Evolutionary conservation across 2,113 vertebrate species (phyloP).

Genomic region (Leucosticte australis): DNA sequence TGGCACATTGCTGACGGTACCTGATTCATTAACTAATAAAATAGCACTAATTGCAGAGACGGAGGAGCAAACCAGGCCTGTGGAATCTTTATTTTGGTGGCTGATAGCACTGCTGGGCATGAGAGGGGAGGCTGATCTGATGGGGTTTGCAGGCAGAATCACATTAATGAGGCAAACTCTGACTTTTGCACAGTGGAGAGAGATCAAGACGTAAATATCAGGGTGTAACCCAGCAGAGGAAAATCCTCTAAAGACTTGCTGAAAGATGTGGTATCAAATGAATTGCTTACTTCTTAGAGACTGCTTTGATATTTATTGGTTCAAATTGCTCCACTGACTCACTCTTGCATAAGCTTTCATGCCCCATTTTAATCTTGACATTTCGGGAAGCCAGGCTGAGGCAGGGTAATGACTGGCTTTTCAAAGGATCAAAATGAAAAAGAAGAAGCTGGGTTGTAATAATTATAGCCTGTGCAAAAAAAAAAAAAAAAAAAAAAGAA

Average conservation of each 20-base stretch:
- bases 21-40: constrained; percentile 77
- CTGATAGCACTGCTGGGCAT: neutral
- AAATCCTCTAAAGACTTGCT: constrained; percentile 74
- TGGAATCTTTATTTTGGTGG: constrained; percentile 30
- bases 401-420: constrained; percentile 72
- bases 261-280: constrained; percentile 81
- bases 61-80: neutral
- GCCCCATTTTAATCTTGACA: constrained; percentile 74
- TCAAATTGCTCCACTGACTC: constrained; percentile 80
- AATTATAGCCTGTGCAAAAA: constrained; percentile 61
- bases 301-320: constrained; percentile 83
- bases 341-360: constrained; percentile 73
- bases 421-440: constrained; percentile 74
- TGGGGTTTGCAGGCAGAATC: constrained; percentile 39
- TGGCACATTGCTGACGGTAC: constrained; percentile 62
- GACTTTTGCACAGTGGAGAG: constrained; percentile 37
- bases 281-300: constrained; percentile 79
- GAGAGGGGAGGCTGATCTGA: neutral
- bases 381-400: constrained; percentile 73
- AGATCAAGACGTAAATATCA: constrained; percentile 63
- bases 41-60: constrained; percentile 70
- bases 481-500: constrained; percentile 16
- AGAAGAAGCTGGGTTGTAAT: constrained; percentile 55
- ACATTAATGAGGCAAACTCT: constrained; percentile 26
- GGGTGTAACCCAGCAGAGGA: constrained; percentile 70